Conservation (phyloP, 2,113 vertebrate genomes). For the Aspidoscelis tigris region DNA sequence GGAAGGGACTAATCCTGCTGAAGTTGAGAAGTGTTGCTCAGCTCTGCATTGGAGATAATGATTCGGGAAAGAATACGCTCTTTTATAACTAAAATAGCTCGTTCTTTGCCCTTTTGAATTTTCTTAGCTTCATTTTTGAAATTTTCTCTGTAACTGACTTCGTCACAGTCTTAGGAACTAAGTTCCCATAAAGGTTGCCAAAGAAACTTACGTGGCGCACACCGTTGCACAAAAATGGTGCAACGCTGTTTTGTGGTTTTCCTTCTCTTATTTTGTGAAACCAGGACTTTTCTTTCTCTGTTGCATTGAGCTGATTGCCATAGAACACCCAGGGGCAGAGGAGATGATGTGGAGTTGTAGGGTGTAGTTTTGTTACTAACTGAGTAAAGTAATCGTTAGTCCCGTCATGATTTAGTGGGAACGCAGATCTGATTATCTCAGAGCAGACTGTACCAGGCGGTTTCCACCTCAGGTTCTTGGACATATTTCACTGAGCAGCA, state of each 20-base stretch:
- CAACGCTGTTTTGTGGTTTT: not conserved
- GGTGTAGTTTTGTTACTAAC: too few species aligned
- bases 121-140: not conserved
- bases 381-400: too few species aligned
- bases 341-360: not conserved
- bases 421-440: too few species aligned
- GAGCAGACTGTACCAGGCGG: too few species aligned
- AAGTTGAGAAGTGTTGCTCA: not conserved
- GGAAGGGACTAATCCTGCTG: too few species aligned
- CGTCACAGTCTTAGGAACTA: slow-evolving; percentile 8
- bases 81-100: not conserved
- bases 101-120: not conserved
- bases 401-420: too few species aligned
- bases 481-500: too few species aligned
- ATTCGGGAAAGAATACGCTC: not conserved
- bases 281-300: not conserved
- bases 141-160: not conserved
- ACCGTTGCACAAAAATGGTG: slow-evolving; percentile 9
- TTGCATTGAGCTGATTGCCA: not conserved
- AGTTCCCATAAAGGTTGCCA: not conserved
- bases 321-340: not conserved
- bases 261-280: not conserved
- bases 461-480: too few species aligned
- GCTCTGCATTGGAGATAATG: not conserved
- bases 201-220: not conserved